phyloP scores from a whole-genome alignment of 2,888 invertebrate species.

The Drosophila sordidula region DNA sequence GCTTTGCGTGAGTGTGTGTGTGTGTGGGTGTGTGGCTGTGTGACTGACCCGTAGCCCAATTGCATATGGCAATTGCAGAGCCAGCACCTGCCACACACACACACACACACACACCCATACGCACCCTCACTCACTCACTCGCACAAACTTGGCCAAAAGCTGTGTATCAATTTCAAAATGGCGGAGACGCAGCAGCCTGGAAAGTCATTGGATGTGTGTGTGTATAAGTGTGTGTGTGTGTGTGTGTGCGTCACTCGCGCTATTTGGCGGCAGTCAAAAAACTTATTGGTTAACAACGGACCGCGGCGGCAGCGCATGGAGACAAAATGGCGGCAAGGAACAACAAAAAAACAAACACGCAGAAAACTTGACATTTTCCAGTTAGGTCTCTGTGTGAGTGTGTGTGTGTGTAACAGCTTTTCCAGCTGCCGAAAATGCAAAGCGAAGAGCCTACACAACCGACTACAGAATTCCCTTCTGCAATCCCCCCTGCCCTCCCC shows the following conservation, averaged over 20 bases:
- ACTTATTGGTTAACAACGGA: constrained; percentile 73
- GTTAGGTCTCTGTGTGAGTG: constrained; percentile 19
- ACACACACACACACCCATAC: constrained; percentile 13
- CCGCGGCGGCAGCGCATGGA: constrained; percentile 29
- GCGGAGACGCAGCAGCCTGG: constrained; percentile 62
- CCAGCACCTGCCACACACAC: constrained; percentile 21
- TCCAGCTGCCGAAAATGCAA: constrained; percentile 62
- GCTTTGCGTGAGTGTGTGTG: constrained; percentile 1
- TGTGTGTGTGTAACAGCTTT: constrained; percentile 44
- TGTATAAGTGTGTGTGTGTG: constrained; percentile 6
- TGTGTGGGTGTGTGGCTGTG: constrained; percentile 18
- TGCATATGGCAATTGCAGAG: constrained; percentile 51
- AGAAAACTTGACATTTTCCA: constrained; percentile 61
- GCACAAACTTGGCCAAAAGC: constrained; percentile 36
- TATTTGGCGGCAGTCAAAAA: constrained; percentile 71
- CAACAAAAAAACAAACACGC: constrained; percentile 1
- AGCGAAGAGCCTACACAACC: constrained; percentile 9
- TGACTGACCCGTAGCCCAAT: constrained; percentile 54
- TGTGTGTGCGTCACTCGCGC: constrained; percentile 59
- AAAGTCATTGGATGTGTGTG: constrained; percentile 27
- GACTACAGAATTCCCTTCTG: not conserved
- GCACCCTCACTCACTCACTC: not conserved
- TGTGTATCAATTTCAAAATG: constrained; percentile 77
- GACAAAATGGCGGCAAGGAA: constrained; percentile 36
- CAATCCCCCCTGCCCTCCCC: not conserved